Base-by-base conservation (phyloP, 2,888 invertebrate species). In the Torymus aiolomorphi region DNA sequence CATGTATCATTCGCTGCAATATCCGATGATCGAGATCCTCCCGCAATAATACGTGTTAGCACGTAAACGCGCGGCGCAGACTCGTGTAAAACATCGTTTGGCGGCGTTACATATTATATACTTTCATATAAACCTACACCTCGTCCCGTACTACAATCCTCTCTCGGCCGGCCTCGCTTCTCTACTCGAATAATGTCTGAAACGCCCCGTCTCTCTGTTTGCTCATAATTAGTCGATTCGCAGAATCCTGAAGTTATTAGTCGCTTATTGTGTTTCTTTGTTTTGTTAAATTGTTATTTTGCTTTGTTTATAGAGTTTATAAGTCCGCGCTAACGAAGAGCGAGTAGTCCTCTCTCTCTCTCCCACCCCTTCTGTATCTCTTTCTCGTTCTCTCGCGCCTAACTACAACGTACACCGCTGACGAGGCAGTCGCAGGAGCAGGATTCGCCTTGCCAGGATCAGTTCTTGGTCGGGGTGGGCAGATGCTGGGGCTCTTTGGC, bases 381-480 rank as follows among this genome's bases (percentile, higher is more conserved):
- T 31, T 8, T 31, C 31, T 31, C 31, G 3, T 8, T 31, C 67
- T 49, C 49, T 51, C 24, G 51, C 54, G 65, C 80, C 70, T 70
- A 79, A 42, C 69, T 80, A 49, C 69, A 70, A 76, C 61, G 69
- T 67, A 73, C 52, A 79, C 70, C 62, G 65, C 63, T 75, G 59
- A 65, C 52, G 62, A 65, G 63, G 65, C 75, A 80, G 66, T 80
- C 56, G 59, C 65, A 59, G 65, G 66, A 66, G 54, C 75, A 76
- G 65, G 66, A 71, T 71, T 78, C 63, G 83, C 82, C 83, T 82
- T 84, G 82, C 84, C 84, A 85, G 83, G 85, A 89, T 90, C 89
- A 90, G 85, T 89, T 88, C 82, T 87, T 87, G 76, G 87, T 88
- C 62, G 87, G 86, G 78, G 77, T 2, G 18, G 61, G 56, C 63